Base-by-base conservation (phyloP, 64 coral and sea anemone species). In the Montipora foliosa region DNA sequence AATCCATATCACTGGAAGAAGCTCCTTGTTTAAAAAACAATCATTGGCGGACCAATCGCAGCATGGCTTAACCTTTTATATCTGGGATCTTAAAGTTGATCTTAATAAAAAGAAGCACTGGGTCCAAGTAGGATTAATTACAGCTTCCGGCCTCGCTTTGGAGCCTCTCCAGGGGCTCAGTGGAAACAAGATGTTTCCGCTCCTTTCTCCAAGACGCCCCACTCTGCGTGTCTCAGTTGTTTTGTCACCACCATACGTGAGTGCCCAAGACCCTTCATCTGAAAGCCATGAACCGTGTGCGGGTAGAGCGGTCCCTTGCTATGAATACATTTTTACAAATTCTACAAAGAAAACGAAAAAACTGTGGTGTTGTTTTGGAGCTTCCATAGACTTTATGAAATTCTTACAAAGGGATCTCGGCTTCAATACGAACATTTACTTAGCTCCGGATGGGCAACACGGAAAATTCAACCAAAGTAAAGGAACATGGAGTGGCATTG, bases 301-400 rank as follows among this genome's bases (percentile, higher is more conserved):
- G 47, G 82, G 82, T 10, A 86, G 82, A 71, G 66, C 82, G 4
- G 17, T 86, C 0, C 67, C 82, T 21, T 86, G 82, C 11, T 71
- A 72, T 25, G 51, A 72, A n/a, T 86, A 86, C 82, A 2, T 5
- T 11, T 22, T 16, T 21, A 5, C 17, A 6, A 86, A 86, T 86
- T 86, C 47, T 4, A 86, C 62, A 20, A 16, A n/a, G 17, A 6
- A 44, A 20, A 71, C 61, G 16, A 84, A 84, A 29, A 61, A 84
- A 47, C 59, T 86, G 12, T 76, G 64, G 5, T 93, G 92, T 16
- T 93, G 92, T 17, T 77, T 80, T 15, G 92, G 92, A 25, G 76
- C 92, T 13, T 61, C 71, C 5, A 93, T 93, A 87, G 92, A 93
- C 68, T 87, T 93, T 80, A 55, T 93, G 25, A 88, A 67, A 10